Evolutionary conservation across 2,888 invertebrate genomes (phyloP).

Genomic region (Pyrgus malvae): DNA sequence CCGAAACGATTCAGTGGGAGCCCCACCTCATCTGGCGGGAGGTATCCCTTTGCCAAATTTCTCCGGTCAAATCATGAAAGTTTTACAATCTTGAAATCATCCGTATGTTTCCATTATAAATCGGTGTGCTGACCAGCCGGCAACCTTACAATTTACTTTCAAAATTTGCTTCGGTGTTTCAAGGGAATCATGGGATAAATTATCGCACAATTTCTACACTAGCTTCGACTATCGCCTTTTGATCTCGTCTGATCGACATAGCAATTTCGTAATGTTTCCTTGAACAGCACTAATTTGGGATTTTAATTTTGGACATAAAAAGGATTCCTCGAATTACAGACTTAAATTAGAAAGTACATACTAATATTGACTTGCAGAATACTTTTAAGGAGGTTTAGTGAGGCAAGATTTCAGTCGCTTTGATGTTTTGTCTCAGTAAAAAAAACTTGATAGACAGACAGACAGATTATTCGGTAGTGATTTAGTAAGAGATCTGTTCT

Average conservation of each 20-base stretch:
- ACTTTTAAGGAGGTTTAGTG: too few species aligned
- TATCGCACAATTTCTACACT: constrained; percentile 21
- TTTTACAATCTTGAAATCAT: too few species aligned
- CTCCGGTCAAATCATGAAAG: too few species aligned
- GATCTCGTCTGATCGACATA: constrained; percentile 8
- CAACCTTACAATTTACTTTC: constrained; percentile 29
- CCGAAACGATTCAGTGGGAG: too few species aligned
- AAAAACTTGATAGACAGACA: too few species aligned
- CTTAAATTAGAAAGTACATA: background rate
- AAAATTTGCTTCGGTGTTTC: constrained; percentile 28
- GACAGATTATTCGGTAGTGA: too few species aligned
- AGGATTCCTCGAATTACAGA: background rate
- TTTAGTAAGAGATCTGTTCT: too few species aligned
- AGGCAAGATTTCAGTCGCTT: too few species aligned
- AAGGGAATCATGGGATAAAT: constrained; percentile 28
- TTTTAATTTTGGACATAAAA: background rate
- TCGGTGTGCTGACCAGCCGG: constrained; percentile 21
- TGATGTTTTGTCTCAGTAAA: too few species aligned
- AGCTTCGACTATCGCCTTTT: constrained; percentile 9
- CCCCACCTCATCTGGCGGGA: background rate
- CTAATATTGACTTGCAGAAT: too few species aligned
- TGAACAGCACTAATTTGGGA: constrained; percentile 4
- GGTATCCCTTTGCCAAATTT: background rate
- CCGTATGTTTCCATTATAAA: constrained; percentile 27
- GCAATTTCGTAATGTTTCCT: constrained; percentile 12